These are phyloP conservation scores for Protodeltote pygarga DNA, from an alignment of 2,888 invertebrate genomes.

Conservation along the genomic window DNA sequence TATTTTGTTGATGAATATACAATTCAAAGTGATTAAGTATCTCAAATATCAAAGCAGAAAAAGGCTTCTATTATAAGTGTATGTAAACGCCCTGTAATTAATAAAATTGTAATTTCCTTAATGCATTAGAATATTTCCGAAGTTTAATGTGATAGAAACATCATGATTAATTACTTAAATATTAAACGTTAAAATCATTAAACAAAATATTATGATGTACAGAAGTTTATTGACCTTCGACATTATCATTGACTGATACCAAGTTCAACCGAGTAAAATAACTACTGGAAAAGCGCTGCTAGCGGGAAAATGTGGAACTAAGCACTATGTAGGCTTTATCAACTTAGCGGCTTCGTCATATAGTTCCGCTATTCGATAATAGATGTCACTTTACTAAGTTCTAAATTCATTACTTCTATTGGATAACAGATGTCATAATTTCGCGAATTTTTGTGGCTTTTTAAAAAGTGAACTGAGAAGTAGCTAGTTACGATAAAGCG, in stretches of 20 bases:
- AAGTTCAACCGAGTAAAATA: conserved; percentile 15
- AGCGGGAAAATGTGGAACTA: conserved; percentile 23
- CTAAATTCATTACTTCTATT: background rate
- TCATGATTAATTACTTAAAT: too few relatives aligned
- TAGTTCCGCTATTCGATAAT: conserved; percentile 18
- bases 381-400: conserved; percentile 26
- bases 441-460: background rate
- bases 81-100: too few relatives aligned
- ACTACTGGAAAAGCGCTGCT: conserved; percentile 9
- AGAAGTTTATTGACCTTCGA: conserved; percentile 17
- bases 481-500: too few relatives aligned
- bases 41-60: too few relatives aligned
- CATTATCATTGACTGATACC: background rate
- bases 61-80: too few relatives aligned
- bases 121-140: too few relatives aligned
- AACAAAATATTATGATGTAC: background rate
- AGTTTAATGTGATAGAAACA: too few relatives aligned
- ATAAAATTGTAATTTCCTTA: too few relatives aligned
- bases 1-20: too few relatives aligned
- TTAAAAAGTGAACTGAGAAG: too few relatives aligned
- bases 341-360: background rate
- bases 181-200: background rate
- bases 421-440: conserved; percentile 5
- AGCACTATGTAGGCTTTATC: conserved; percentile 1
- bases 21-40: too few relatives aligned